Base-by-base conservation (phyloP, 2,797 vertebrate species). In the Loris lydekkerianus region DNA sequence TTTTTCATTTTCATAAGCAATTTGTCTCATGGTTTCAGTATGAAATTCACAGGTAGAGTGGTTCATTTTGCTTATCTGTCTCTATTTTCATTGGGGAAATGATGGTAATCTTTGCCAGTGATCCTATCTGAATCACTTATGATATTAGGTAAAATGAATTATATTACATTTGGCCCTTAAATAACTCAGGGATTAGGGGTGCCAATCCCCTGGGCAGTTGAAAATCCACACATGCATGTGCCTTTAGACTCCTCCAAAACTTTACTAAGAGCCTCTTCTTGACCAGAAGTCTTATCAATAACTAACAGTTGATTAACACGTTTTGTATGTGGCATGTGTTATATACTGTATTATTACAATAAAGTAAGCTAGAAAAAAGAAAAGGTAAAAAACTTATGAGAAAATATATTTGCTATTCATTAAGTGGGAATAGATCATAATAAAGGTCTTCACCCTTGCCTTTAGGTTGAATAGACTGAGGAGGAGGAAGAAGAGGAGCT, bases 21-120 rank as follows among this genome's bases (percentile, higher is more conserved):
- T 60, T 92, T 90, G 69, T 90, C 46, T 80, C 10, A 2, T 86
- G 14, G 40, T 83, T 88, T 95, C 75, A 72, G 46, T 70, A 49
- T 92, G 91, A 92, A 90, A 84, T 89, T 92, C 72, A 72, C n/a
- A 53, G 75, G 5, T 25, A 67, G 1, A 58, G 20, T 94, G 80
- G 89, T 81, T 95, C 31, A 72, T 84, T 86, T 91, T 94, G 43
- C 49, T 83, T 9, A 31, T 61, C 40, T 60, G 67, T 94, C 69
- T 93, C 29, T 61, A 15, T 89, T 86, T 93, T 65, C 34, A 21
- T 3, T 60, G 46, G 40, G 34, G 29, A 85, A 90, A 56, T 83
- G 31, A 9, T 40, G 1, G 84, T 88, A 69, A 53, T 83, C n/a
- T 89, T 86, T 96, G 53, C 93, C 92, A 84, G n/a, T 70, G 37